Evolutionary conservation across 2,797 vertebrate species (phyloP).

Genomic region (Gastrophryne carolinensis): DNA sequence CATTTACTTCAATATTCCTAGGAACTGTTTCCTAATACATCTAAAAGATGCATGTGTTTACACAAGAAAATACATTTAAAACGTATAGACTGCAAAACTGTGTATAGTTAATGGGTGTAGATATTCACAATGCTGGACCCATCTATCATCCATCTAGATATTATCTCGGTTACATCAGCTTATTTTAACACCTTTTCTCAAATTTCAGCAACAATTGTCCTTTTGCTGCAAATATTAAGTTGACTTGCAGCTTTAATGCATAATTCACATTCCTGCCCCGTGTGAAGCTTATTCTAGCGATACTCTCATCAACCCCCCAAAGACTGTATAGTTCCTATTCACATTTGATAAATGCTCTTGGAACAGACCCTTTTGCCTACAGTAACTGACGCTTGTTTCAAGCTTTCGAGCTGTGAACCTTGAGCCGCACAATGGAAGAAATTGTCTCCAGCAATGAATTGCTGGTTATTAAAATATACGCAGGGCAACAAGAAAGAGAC

Average conservation of each 20-base stretch:
- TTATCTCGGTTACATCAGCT: slow-evolving; percentile 2
- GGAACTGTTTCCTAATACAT: too few species aligned
- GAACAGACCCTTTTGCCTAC: neutral
- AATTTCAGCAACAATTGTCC: slow-evolving; percentile 9
- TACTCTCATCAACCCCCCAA: slow-evolving; percentile 22
- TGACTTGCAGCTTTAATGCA: slow-evolving; percentile 11
- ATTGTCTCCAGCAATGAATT: slow-evolving; percentile 40
- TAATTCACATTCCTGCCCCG: slow-evolving; percentile 19
- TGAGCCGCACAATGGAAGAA: slow-evolving; percentile 24
- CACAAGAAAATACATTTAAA: too few species aligned
- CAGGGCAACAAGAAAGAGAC: slow-evolving; percentile 27
- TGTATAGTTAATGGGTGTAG: too few species aligned
- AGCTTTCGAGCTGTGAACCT: neutral
- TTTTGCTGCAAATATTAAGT: slow-evolving; percentile 14
- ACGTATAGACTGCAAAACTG: too few species aligned
- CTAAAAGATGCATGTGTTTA: too few species aligned
- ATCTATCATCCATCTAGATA: neutral
- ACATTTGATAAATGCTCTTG: slow-evolving; percentile 12
- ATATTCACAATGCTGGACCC: too few species aligned
- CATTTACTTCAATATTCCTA: too few species aligned
- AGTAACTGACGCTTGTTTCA: slow-evolving; percentile 4
- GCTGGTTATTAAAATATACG: slow-evolving; percentile 39
- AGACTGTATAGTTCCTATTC: slow-evolving; percentile 11
- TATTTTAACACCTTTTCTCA: neutral
- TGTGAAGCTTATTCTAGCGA: slow-evolving; percentile 11